Evolutionary conservation across 2,797 vertebrate species (phyloP).

Genomic region (Pogonophryne albipinna): DNA sequence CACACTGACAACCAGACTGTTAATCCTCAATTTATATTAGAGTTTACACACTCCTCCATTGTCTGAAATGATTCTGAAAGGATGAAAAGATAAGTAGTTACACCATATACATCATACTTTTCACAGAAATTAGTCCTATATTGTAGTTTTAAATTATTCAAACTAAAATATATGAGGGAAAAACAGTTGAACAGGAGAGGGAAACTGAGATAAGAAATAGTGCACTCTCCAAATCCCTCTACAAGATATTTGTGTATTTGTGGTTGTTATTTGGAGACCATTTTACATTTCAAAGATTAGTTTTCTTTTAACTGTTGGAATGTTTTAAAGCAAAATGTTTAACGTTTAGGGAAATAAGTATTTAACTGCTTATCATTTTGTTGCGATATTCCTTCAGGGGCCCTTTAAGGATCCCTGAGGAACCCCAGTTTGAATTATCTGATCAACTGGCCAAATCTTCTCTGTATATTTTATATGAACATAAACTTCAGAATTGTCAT

Average conservation of each 20-base stretch:
- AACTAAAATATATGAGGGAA: not conserved
- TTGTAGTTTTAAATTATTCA: not conserved
- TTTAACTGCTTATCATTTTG: not conserved
- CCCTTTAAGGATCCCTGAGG: not conserved
- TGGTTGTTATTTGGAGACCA: not conserved
- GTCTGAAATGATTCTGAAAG: slow-evolving; percentile 4
- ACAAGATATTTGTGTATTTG: too few relatives aligned
- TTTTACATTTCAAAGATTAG: not conserved
- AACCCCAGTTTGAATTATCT: not conserved
- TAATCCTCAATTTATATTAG: slow-evolving; percentile 24
- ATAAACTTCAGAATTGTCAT: not conserved
- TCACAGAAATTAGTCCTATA: not conserved
- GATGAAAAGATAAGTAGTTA: not conserved
- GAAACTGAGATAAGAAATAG: not conserved
- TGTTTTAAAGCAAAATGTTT: not conserved
- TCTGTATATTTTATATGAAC: not conserved
- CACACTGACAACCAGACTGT: slow-evolving; percentile 9
- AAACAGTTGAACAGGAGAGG: not conserved
- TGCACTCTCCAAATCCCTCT: not conserved
- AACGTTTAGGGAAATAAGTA: not conserved
- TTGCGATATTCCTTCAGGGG: not conserved
- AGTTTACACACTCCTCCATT: slow-evolving; percentile 6
- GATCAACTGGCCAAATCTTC: not conserved
- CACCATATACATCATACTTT: slow-evolving; percentile 1
- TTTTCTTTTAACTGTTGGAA: not conserved